phyloP scores from a whole-genome alignment of 2,113 vertebrate species.

The Thunnus maccoyii region DNA sequence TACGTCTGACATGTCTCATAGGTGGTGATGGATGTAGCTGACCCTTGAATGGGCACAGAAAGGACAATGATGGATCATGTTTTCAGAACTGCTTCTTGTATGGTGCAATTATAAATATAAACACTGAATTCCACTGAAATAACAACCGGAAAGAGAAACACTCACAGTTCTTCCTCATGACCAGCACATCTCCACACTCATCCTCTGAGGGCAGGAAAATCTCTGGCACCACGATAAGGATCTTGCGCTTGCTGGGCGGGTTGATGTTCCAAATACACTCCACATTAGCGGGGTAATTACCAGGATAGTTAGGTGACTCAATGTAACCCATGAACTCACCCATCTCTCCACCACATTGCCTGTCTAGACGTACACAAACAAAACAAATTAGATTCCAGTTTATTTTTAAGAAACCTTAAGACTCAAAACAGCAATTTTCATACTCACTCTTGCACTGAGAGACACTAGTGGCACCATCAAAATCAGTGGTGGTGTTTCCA shows the following conservation, averaged over 20 bases:
- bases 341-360: constrained; percentile 96
- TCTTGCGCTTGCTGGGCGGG: constrained; percentile 97
- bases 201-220: constrained; percentile 99
- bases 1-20: constrained; percentile 99
- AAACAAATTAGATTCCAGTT: constrained; percentile 29
- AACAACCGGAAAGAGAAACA: not conserved
- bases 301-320: constrained; percentile 98
- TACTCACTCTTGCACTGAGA: constrained; percentile 96
- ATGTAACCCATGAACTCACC: constrained; percentile 98
- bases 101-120: not conserved
- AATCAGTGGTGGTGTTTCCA: constrained; percentile 97
- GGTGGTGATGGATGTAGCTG: constrained; percentile 96
- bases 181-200: constrained; percentile 96
- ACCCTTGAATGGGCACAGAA: constrained; percentile 83
- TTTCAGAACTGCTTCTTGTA: not conserved
- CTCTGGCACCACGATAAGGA: constrained; percentile 97
- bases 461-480: constrained; percentile 95
- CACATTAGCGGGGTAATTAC: constrained; percentile 95
- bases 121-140: not conserved
- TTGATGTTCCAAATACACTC: constrained; percentile 99
- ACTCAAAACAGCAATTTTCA: constrained; percentile 20
- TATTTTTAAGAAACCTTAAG: not conserved
- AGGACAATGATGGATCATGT: constrained; percentile 21
- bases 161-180: constrained; percentile 99
- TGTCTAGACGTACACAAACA: constrained; percentile 84